phyloP scores from a whole-genome alignment of 2,113 vertebrate genomes.

The Corythaeola cristata region DNA sequence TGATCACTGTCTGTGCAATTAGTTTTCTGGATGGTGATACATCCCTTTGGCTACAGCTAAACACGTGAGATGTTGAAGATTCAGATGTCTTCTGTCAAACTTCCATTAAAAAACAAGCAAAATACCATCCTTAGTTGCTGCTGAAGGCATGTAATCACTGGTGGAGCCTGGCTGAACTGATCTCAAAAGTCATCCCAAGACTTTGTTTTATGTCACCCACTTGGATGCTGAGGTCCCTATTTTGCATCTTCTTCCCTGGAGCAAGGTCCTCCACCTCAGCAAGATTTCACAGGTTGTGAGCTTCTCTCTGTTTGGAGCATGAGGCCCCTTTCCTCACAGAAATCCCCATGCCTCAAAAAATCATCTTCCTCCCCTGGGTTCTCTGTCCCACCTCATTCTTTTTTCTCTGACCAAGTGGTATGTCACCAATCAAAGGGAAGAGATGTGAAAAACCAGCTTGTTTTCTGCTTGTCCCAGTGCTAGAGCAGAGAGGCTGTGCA shows the following conservation, averaged over 20 bases:
- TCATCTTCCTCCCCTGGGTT: not conserved
- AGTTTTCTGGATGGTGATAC: not conserved
- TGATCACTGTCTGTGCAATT: not conserved
- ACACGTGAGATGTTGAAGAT: not conserved
- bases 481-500: not conserved
- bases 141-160: not conserved
- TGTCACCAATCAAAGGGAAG: not conserved
- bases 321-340: not conserved
- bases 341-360: not conserved
- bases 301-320: not conserved
- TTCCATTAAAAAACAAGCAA: not conserved
- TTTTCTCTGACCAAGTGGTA: not conserved
- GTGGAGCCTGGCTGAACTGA: not conserved
- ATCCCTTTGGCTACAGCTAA: not conserved
- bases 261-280: not conserved
- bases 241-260: not conserved
- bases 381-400: not conserved
- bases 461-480: not conserved
- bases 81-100: not conserved
- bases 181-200: not conserved
- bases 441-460: not conserved
- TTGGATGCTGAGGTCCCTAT: not conserved
- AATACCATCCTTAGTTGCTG: not conserved
- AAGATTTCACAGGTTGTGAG: not conserved
- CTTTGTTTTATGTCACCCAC: not conserved